These are phyloP conservation scores for Bombus ignitus DNA, from an alignment of 1,140 invertebrate species.

Conservation along the genomic window DNA sequence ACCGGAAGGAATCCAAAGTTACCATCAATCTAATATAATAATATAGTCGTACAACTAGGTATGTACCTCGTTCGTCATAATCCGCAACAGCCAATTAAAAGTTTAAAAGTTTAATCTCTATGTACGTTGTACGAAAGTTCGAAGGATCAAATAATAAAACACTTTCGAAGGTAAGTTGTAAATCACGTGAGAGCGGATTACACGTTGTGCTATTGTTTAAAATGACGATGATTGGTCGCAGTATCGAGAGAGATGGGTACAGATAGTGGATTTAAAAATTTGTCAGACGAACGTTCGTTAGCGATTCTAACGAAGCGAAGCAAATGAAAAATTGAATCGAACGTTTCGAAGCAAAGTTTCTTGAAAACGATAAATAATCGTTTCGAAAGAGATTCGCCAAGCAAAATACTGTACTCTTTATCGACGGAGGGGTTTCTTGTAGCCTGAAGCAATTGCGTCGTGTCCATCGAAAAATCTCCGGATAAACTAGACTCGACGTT, in stretches of 20 bases:
- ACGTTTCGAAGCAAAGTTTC: background rate
- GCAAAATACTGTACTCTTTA: background rate
- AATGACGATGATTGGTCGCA: background rate
- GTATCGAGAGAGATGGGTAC: background rate
- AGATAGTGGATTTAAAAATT: background rate
- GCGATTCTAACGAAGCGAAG: background rate
- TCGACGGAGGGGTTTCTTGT: background rate
- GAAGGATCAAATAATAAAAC: background rate
- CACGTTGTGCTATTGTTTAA: background rate
- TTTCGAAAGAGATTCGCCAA: no score
- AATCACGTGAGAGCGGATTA: background rate
- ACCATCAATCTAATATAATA: no score
- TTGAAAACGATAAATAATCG: background rate
- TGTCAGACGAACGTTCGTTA: background rate
- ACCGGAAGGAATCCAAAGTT: background rate
- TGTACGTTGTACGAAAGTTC: no score
- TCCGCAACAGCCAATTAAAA: background rate
- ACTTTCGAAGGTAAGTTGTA: background rate
- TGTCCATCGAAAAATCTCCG: slow-evolving; percentile 30
- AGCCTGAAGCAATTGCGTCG: background rate
- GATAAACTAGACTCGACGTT: background rate
- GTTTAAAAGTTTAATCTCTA: background rate
- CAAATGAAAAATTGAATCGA: background rate
- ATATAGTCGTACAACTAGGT: background rate
- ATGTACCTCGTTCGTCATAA: background rate